phyloP scores from a whole-genome alignment of 2,113 vertebrate species.

The Ailurus styani region DNA sequence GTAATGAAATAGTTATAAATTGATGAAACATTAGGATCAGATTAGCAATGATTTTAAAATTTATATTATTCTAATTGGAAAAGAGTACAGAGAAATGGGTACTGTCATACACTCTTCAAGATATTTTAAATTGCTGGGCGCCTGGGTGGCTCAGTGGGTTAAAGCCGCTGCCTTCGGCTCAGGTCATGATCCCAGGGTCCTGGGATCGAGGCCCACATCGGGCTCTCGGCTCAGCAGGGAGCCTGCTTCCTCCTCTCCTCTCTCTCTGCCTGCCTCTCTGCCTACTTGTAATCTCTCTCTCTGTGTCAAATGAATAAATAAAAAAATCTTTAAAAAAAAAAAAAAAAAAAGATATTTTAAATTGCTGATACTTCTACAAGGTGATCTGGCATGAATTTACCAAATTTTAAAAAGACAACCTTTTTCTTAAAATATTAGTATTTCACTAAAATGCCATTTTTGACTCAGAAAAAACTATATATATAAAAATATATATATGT shows the following conservation, averaged over 20 bases:
- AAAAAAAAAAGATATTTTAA: not conserved
- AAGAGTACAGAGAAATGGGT: not conserved
- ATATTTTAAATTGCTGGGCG: not conserved
- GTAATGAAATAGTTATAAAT: not conserved
- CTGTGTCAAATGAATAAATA: too few relatives aligned
- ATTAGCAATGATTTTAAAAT: not conserved
- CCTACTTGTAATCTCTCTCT: too few relatives aligned
- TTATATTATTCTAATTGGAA: not conserved
- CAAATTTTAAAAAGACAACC: not conserved
- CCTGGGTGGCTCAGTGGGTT: too few relatives aligned
- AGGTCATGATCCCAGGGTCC: too few relatives aligned
- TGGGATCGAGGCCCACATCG: too few relatives aligned
- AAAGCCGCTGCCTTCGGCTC: too few relatives aligned
- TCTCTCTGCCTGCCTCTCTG: too few relatives aligned
- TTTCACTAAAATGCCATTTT: not conserved
- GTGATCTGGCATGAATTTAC: not conserved
- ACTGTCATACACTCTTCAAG: not conserved
- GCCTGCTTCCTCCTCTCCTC: too few relatives aligned
- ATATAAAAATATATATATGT: not conserved
- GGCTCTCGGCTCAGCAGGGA: too few relatives aligned
- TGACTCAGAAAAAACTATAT: not conserved
- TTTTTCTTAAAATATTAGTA: not conserved
- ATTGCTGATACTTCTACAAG: not conserved
- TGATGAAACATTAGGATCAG: not conserved
- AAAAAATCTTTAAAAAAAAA: too few relatives aligned